Evolutionary conservation across 2,888 invertebrate genomes (phyloP), one percentile per base, ranked within the genome.

Genomic region (Acrobasis suavella): DNA sequence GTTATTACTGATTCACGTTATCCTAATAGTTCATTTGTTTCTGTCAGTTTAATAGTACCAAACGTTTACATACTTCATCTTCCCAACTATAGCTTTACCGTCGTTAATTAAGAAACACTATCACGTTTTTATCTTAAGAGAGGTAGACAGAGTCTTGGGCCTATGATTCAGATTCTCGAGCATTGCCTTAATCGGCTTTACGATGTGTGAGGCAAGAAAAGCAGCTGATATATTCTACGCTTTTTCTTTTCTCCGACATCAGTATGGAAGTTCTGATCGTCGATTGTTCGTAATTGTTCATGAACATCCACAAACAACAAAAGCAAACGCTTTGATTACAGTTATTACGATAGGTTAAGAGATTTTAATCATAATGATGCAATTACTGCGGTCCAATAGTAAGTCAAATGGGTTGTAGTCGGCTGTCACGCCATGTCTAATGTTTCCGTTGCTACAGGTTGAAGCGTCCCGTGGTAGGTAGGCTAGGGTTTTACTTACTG

Each of bases 371-470:
- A 56, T 56, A 56, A 56, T 56, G 51, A 60, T 60, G 60, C 60
- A 50, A 50, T 50, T 50, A 59, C 46, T 49, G 49, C 16, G 37
- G 17, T 39, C 60, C 52, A 52, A 60, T 60, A 60, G 60, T 52
- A n/a, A 60, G 39, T 51, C 60, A 38, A 62, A 50, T 50, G 16
- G 54, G 37, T 50, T 59, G 59, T 32, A 55, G 54, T 32, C 16
- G 32, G 50, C 50, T 62, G 62, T 62, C 62, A 62, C 49, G 55
- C 49, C 37, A 55, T 62, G 55, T 60, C 55, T 52, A 55, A 50
- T 56, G 50, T 62, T 62, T 55, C 55, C 62, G 62, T 49, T 55
- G 62, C 50, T 62, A 62, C 62, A 54, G 60, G 51, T 52, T 39
- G 51, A 60, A 22, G 51, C 38, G 51, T 38, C 59, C 59, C 14